phyloP scores from a whole-genome alignment of 2,113 vertebrate species.

The human (Homo sapiens) region DNA sequence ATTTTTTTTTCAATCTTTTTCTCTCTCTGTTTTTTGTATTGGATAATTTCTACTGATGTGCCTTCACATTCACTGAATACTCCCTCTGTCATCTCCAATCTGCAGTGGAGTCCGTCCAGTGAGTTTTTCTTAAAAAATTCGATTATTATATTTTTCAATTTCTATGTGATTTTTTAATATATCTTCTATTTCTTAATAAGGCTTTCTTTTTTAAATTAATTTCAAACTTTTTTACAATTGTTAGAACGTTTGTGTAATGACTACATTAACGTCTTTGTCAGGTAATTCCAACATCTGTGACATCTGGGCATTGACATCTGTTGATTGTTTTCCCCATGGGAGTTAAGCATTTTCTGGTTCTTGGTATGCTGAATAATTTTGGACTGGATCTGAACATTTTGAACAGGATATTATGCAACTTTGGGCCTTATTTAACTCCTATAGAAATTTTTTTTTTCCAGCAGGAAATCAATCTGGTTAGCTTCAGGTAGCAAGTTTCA shows the following conservation, averaged over 20 bases:
- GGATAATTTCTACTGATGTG: neutral
- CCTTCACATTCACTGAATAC: neutral
- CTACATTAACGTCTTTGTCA: neutral
- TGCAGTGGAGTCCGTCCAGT: neutral
- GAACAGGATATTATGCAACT: neutral
- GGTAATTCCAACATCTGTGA: neutral
- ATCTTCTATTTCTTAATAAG: neutral
- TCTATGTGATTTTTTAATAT: neutral
- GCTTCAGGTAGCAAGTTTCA: neutral
- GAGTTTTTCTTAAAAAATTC: neutral
- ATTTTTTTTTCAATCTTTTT: neutral
- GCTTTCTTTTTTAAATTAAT: neutral
- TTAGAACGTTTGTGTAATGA: neutral
- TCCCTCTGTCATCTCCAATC: neutral
- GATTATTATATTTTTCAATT: neutral
- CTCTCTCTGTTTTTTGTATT: neutral
- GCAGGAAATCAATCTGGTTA: neutral
- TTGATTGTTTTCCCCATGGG: neutral
- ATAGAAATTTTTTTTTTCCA: neutral
- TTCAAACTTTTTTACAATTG: neutral
- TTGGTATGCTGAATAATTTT: neutral
- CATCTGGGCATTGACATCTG: neutral
- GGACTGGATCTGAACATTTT: neutral
- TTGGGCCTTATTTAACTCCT: neutral
- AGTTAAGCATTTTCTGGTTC: neutral